phyloP scores from a whole-genome alignment of 2,797 vertebrate species.

The Typhlichthys eigenmanni region DNA sequence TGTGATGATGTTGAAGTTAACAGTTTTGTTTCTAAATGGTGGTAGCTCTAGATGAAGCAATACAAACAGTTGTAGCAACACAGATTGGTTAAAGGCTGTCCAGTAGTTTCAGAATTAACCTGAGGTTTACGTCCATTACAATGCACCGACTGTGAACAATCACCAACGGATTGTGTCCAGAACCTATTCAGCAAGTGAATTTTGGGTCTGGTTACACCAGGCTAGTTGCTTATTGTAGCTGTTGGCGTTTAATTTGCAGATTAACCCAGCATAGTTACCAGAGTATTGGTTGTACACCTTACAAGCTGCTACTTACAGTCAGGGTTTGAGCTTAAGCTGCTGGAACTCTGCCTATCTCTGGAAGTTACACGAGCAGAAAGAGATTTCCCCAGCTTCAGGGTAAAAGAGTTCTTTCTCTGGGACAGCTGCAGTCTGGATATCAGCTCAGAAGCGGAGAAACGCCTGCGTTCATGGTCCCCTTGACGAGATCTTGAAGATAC shows the following conservation, averaged over 20 bases:
- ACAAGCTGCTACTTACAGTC: slow-evolving; percentile 70
- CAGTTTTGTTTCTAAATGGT: too few relatives aligned
- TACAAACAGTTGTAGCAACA: too few relatives aligned
- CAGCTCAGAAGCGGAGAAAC: slow-evolving; percentile 89
- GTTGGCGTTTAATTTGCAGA: neutral
- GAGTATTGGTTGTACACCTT: slow-evolving; percentile 2
- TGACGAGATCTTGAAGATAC: slow-evolving; percentile 57
- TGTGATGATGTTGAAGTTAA: too few relatives aligned
- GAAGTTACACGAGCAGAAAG: slow-evolving; percentile 79
- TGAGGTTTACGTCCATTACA: too few relatives aligned
- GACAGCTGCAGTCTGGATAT: slow-evolving; percentile 88
- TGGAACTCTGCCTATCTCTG: slow-evolving; percentile 73
- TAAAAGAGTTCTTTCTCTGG: slow-evolving; percentile 83
- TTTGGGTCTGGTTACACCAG: too few relatives aligned
- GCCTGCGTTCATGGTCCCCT: slow-evolving; percentile 81
- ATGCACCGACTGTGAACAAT: too few relatives aligned
- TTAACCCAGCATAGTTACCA: neutral
- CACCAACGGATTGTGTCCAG: too few relatives aligned
- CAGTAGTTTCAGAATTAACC: too few relatives aligned
- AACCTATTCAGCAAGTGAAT: too few relatives aligned
- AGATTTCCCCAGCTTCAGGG: slow-evolving; percentile 85
- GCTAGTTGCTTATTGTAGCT: neutral
- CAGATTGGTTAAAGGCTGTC: too few relatives aligned
- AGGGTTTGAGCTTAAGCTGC: slow-evolving; percentile 60
- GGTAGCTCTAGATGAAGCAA: too few relatives aligned